phyloP scores from a whole-genome alignment of 2,797 vertebrate genomes.

The Hafferia zeledoni region DNA sequence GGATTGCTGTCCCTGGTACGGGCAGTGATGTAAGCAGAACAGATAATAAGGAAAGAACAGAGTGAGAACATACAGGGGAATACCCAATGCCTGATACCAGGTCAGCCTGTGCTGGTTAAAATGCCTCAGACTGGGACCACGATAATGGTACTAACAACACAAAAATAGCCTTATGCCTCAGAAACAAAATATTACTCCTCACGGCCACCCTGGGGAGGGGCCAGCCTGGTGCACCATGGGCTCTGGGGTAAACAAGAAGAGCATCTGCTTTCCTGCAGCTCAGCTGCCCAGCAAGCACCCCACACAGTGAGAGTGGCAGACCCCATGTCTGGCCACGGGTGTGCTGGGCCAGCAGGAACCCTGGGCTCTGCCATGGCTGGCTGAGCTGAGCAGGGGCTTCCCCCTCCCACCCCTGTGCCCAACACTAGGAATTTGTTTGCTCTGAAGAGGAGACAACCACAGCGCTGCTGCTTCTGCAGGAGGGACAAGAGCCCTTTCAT shows the following conservation, averaged over 20 bases:
- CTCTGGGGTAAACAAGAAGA: neutral
- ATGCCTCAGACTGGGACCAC: neutral
- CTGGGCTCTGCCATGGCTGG: neutral
- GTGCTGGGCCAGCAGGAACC: neutral
- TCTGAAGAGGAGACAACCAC: neutral
- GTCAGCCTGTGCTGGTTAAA: neutral
- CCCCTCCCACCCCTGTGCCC: neutral
- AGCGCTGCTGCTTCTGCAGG: neutral
- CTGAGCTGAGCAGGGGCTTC: neutral
- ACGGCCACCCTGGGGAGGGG: neutral
- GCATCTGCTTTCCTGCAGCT: accelerated
- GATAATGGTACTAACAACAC: neutral
- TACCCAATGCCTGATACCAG: neutral
- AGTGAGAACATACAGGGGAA: neutral
- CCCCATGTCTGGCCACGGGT: accelerated
- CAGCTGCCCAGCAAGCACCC: neutral
- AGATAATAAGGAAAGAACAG: neutral
- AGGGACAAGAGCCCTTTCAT: constrained; percentile 56
- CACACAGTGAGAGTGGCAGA: neutral
- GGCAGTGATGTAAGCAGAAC: neutral
- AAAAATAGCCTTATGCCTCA: neutral
- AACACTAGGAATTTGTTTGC: constrained; percentile 37
- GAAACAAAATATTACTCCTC: neutral
- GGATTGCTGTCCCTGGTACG: neutral
- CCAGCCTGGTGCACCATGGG: accelerated